Percentiles rank a stretch among this genome's conserved stretches.
phyloP scores from a whole-genome alignment of 2,888 invertebrate genomes.

The Watsonalla binaria region DNA sequence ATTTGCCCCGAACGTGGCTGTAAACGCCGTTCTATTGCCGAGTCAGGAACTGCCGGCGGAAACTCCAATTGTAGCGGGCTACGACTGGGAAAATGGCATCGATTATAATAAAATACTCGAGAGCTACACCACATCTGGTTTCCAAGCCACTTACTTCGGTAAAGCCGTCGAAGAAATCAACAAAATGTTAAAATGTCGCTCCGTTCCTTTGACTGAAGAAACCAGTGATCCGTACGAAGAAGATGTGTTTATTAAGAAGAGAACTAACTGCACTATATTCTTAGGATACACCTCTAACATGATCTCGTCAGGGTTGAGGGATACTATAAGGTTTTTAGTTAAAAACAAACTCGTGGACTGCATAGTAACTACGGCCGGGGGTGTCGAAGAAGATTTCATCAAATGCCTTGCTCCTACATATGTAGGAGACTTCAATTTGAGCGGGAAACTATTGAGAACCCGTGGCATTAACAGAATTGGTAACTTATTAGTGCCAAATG shows the following conservation, averaged over 20 bases:
- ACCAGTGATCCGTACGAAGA: constrained; percentile 83
- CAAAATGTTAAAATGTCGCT: constrained; percentile 90
- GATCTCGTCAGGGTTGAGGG: constrained; percentile 96
- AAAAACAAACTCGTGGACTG: constrained; percentile 90
- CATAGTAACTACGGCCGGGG: constrained; percentile 98
- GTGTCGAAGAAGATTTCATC: constrained; percentile 98
- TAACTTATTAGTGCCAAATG: constrained; percentile 97
- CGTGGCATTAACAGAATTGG: constrained; percentile 92
- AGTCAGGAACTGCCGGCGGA: constrained; percentile 82
- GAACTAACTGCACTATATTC: constrained; percentile 94
- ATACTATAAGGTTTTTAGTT: constrained; percentile 88
- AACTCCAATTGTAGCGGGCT: constrained; percentile 87
- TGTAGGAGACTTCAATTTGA: constrained; percentile 92
- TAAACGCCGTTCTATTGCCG: constrained; percentile 84
- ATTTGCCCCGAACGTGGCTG: constrained; percentile 74
- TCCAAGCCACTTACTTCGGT: constrained; percentile 98
- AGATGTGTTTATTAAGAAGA: constrained; percentile 88
- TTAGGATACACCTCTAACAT: constrained; percentile 98
- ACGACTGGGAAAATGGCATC: constrained; percentile 94
- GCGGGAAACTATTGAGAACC: constrained; percentile 87
- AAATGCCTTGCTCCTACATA: constrained; percentile 98
- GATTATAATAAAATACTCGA: constrained; percentile 91
- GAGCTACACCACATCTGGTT: constrained; percentile 91
- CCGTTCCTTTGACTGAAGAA: constrained; percentile 83
- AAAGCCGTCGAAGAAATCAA: constrained; percentile 94